Percentiles rank a stretch among this genome's conserved stretches.
These are phyloP conservation scores for Hyalella azteca DNA, from an alignment of 2,888 invertebrate genomes.

Conservation along the genomic window DNA sequence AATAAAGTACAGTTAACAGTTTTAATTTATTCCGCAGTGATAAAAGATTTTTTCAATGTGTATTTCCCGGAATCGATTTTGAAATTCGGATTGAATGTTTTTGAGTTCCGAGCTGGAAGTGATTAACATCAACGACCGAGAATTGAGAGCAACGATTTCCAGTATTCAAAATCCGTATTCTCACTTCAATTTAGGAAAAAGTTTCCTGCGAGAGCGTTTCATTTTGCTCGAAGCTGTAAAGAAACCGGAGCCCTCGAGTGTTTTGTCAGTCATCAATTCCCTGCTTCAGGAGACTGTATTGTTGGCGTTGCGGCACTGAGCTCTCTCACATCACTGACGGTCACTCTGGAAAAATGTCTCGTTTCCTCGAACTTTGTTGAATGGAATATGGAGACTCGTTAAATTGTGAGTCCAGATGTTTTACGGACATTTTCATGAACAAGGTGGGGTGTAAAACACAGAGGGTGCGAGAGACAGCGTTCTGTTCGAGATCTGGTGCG, in stretches of 20 bases:
- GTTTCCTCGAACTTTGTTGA: neutral
- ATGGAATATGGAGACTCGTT: neutral
- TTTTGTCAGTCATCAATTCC: neutral
- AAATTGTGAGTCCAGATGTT: neutral
- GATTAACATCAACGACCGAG: too few species aligned
- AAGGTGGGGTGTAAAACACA: slow-evolving; percentile 38
- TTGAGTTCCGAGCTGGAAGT: neutral
- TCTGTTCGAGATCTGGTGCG: slow-evolving; percentile 43
- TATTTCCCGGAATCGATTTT: too few species aligned
- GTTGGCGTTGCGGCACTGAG: neutral
- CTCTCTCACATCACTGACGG: neutral
- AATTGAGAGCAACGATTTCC: neutral
- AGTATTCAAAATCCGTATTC: neutral
- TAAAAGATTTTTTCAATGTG: too few species aligned
- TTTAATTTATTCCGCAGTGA: too few species aligned
- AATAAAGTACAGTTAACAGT: too few species aligned
- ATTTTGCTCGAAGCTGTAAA: neutral
- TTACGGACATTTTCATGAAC: slow-evolving; percentile 4
- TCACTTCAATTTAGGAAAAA: neutral
- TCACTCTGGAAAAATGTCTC: neutral
- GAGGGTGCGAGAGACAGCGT: slow-evolving; percentile 47
- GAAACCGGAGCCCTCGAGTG: neutral
- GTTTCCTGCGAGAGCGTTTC: neutral
- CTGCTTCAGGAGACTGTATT: neutral
- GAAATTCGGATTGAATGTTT: too few species aligned